These are phyloP conservation scores for Margarornis squamiger DNA, from an alignment of 2,797 vertebrate genomes.

Conservation along the genomic window DNA sequence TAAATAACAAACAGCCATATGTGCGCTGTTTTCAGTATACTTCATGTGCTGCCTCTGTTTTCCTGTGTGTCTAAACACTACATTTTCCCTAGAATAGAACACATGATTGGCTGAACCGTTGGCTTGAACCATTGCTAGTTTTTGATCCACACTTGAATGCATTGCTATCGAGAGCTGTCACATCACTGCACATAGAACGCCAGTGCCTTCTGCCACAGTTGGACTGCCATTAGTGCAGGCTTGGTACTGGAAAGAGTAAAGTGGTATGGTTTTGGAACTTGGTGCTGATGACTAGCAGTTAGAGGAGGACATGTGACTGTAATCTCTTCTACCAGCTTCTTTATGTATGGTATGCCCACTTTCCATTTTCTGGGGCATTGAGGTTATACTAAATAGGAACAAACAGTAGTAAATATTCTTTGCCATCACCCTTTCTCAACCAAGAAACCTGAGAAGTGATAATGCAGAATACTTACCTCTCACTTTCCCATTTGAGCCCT, in stretches of 20 bases:
- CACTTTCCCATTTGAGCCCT: neutral
- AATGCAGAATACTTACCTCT: neutral
- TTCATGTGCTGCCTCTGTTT: neutral
- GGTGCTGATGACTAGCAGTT: neutral
- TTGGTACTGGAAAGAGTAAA: neutral
- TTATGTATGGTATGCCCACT: neutral
- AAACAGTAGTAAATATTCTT: neutral
- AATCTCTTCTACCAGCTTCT: neutral
- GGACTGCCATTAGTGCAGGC: neutral
- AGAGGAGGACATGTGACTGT: neutral
- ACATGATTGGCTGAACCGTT: neutral
- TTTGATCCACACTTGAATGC: neutral
- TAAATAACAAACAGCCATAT: neutral
- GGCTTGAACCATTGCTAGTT: neutral
- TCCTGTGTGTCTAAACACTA: neutral
- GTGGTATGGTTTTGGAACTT: neutral
- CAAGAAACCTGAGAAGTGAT: neutral
- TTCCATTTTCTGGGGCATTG: neutral
- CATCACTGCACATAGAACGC: fast-evolving
- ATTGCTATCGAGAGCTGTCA: neutral
- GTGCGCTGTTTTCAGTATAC: neutral
- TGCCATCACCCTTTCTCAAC: neutral
- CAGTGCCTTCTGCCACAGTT: fast-evolving
- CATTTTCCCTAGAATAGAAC: neutral
- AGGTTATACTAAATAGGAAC: neutral